Conservation (phyloP, 2,888 invertebrate species). For the Adelognathus sp. region DNA sequence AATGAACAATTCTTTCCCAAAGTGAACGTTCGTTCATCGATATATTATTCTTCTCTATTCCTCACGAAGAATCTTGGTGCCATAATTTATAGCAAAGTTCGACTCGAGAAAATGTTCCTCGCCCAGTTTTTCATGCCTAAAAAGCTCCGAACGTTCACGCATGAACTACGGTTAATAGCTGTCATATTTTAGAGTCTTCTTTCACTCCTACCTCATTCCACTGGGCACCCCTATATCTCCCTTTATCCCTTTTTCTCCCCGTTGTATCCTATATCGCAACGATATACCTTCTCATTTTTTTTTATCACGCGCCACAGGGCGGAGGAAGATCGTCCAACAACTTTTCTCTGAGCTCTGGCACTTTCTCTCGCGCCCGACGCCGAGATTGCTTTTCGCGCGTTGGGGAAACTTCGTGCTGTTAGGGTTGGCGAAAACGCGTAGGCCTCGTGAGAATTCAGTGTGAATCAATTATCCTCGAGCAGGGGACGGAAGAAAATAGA, state of each 20-base stretch:
- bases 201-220: slow-evolving; percentile 39
- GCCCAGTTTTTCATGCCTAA: slow-evolving; percentile 24
- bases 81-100: slow-evolving; percentile 30
- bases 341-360: slow-evolving; percentile 21
- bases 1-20: neutral
- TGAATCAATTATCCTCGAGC: slow-evolving; percentile 18
- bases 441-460: slow-evolving; percentile 15
- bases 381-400: slow-evolving; percentile 35
- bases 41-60: slow-evolving; percentile 34
- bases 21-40: slow-evolving; percentile 21
- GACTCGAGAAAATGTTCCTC: slow-evolving; percentile 25
- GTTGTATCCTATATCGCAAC: slow-evolving; percentile 5
- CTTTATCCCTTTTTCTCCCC: neutral
- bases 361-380: neutral
- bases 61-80: slow-evolving; percentile 10
- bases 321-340: slow-evolving; percentile 29
- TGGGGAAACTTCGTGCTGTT: neutral
- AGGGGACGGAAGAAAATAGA: neutral
- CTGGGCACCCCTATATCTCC: neutral
- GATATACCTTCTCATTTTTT: slow-evolving; percentile 23
- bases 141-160: slow-evolving; percentile 39
- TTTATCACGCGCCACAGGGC: neutral
- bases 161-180: slow-evolving; percentile 73
- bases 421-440: neutral
- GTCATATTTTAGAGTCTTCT: slow-evolving; percentile 75